Evolutionary conservation across 1,140 invertebrate species (phyloP), one percentile per base, ranked within the genome.

Genomic region (Mizuhopecten yessoensis): DNA sequence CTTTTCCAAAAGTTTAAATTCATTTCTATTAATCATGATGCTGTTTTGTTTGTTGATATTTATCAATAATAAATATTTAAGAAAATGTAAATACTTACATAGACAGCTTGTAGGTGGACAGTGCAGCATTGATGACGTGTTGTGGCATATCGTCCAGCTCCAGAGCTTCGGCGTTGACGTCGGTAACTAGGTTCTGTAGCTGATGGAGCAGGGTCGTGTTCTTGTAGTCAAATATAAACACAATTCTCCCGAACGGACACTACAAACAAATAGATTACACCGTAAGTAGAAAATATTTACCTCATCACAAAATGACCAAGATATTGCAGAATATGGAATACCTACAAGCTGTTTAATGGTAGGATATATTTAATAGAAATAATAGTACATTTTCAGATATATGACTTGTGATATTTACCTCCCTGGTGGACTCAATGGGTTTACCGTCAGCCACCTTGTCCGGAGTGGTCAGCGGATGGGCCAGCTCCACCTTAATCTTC

Each of bases 31-130:
- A n/a, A n/a, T n/a, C n/a, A n/a, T n/a, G n/a, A n/a, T n/a, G n/a
- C n/a, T n/a, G n/a, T n/a, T n/a, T n/a, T n/a, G n/a, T n/a, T n/a
- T n/a, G n/a, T n/a, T n/a, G n/a, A n/a, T n/a, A n/a, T n/a, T n/a
- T n/a, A n/a, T n/a, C n/a, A n/a, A n/a, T n/a, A n/a, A n/a, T 39
- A 39, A 39, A 7, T 39, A 13, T 39, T 7, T 39, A 7, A 39
- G 5, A 39, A 39, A 39, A 13, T 39, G 36, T 39, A 42, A 15
- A 34, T 42, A 94, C 95, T 95, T 94, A 96, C 96, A 94, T 88
- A 34, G 94, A 96, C 3, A 96, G 92, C 92, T 96, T 96, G 91
- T 96, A 96, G 0, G 96, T 96, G 17, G 96, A 96, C 1, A 96
- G 93, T 7, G 96, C 96, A 86, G 96, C 94, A 92, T 95, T 94